These are phyloP conservation scores for Nothocercus nigrocapillus DNA, from an alignment of 2,113 vertebrate species.

Conservation along the genomic window DNA sequence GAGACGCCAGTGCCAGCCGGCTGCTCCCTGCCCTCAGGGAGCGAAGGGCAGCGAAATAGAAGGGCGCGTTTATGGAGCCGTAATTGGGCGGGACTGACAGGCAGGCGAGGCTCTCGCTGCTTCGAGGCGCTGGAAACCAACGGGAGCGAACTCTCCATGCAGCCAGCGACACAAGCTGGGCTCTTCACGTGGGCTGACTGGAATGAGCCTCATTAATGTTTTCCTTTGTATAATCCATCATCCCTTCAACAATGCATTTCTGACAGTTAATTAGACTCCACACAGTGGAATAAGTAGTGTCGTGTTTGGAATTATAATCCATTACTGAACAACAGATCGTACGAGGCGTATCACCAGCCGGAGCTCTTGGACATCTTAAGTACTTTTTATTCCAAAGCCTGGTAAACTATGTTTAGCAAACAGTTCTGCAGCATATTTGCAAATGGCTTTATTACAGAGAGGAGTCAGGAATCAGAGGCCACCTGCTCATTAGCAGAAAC, in stretches of 20 bases:
- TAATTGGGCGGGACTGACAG: background rate
- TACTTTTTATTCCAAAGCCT: conserved; percentile 27
- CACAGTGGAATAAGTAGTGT: conserved; percentile 71
- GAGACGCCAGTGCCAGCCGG: background rate
- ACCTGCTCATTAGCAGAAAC: background rate
- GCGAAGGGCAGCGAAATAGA: background rate
- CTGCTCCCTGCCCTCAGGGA: background rate
- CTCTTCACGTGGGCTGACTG: conserved; percentile 63
- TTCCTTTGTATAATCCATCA: conserved; percentile 84
- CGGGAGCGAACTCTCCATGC: background rate
- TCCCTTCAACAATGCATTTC: conserved; percentile 80
- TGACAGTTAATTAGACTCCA: conserved; percentile 90
- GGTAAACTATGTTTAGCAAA: conserved; percentile 25
- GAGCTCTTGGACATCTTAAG: conserved; percentile 42
- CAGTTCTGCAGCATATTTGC: background rate
- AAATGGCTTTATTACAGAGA: background rate
- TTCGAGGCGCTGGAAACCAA: background rate
- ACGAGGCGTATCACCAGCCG: background rate
- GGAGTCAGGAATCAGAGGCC: background rate
- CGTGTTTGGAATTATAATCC: conserved; percentile 76
- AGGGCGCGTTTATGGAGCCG: background rate
- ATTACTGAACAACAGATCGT: conserved; percentile 39
- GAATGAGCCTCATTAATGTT: conserved; percentile 82
- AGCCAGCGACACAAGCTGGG: conserved; percentile 46
- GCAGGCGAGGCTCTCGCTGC: background rate